Percentiles rank a stretch among this genome's conserved stretches.
Evolutionary conservation across 2,888 invertebrate genomes (phyloP).

Genomic region (Dryobota labecula): DNA sequence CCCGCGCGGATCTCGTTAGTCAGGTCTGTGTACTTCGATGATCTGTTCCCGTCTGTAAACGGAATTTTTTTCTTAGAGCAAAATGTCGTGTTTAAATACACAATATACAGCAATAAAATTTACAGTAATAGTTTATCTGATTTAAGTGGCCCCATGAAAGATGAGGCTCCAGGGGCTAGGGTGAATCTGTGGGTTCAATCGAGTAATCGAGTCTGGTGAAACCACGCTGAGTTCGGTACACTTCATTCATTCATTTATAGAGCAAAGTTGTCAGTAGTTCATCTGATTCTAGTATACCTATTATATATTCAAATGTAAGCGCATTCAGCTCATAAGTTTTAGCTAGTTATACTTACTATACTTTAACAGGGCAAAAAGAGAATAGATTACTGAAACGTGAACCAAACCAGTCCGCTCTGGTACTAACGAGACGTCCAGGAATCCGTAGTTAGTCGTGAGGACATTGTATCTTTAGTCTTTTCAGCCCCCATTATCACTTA

Average conservation of each 20-base stretch:
- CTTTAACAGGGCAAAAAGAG: background rate
- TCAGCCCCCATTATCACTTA: background rate
- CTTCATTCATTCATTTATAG: too few species aligned
- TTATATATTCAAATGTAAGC: too few species aligned
- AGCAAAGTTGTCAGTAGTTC: too few species aligned
- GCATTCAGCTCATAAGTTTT: background rate
- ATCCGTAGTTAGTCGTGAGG: background rate
- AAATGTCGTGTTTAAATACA: background rate
- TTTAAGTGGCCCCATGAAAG: too few species aligned
- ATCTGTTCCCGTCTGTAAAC: constrained; percentile 78
- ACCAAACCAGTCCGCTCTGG: background rate
- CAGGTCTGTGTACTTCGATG: constrained; percentile 75
- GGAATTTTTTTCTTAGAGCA: constrained; percentile 71
- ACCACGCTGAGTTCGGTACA: too few species aligned
- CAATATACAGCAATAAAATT: too few species aligned
- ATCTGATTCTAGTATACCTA: too few species aligned
- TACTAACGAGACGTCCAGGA: background rate
- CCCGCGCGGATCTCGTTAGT: constrained; percentile 81
- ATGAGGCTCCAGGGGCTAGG: too few species aligned
- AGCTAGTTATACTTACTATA: background rate
- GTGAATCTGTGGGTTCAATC: too few species aligned
- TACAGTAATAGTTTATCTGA: too few species aligned
- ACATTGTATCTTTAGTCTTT: background rate
- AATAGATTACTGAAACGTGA: background rate
- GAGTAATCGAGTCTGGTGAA: too few species aligned